phyloP scores from a whole-genome alignment of 2,888 invertebrate genomes.

The Toxonevra muliebris region DNA sequence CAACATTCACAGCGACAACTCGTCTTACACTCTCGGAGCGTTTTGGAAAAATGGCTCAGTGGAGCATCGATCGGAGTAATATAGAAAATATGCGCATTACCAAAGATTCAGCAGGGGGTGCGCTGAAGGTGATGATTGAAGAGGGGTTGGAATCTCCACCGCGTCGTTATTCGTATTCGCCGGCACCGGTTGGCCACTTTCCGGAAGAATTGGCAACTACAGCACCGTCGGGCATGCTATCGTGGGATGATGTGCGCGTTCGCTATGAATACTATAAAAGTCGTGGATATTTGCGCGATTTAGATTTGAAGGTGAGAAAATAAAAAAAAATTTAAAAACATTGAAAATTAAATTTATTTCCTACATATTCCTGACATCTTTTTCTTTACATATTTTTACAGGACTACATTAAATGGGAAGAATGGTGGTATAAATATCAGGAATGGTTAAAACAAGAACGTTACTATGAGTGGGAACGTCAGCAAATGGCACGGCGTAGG shows the following conservation, averaged over 20 bases:
- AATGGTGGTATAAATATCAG: slow-evolving; percentile 92
- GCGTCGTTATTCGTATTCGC: slow-evolving; percentile 69
- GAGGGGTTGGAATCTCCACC: slow-evolving; percentile 71
- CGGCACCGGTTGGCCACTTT: slow-evolving; percentile 79
- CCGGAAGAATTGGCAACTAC: slow-evolving; percentile 80
- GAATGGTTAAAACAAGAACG: slow-evolving; percentile 81
- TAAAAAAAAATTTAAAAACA: background rate
- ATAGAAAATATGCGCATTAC: slow-evolving; percentile 89
- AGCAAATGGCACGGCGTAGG: slow-evolving; percentile 62
- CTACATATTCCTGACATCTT: background rate
- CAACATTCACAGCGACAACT: slow-evolving; percentile 72
- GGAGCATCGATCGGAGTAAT: slow-evolving; percentile 84
- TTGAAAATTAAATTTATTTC: slow-evolving; percentile 8
- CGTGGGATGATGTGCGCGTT: slow-evolving; percentile 90
- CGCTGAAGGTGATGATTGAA: slow-evolving; percentile 81
- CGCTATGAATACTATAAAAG: slow-evolving; percentile 91
- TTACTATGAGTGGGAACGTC: slow-evolving; percentile 66
- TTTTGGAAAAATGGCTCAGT: slow-evolving; percentile 92
- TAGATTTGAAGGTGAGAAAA: slow-evolving; percentile 61
- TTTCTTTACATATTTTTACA: slow-evolving; percentile 51
- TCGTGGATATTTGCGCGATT: slow-evolving; percentile 82
- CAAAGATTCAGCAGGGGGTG: slow-evolving; percentile 76
- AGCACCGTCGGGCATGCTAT: slow-evolving; percentile 76
- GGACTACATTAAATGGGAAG: slow-evolving; percentile 92
- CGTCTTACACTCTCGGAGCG: slow-evolving; percentile 83